These are phyloP conservation scores for Perizoma flavofasciatum DNA, from an alignment of 2,888 invertebrate species.

Conservation along the genomic window DNA sequence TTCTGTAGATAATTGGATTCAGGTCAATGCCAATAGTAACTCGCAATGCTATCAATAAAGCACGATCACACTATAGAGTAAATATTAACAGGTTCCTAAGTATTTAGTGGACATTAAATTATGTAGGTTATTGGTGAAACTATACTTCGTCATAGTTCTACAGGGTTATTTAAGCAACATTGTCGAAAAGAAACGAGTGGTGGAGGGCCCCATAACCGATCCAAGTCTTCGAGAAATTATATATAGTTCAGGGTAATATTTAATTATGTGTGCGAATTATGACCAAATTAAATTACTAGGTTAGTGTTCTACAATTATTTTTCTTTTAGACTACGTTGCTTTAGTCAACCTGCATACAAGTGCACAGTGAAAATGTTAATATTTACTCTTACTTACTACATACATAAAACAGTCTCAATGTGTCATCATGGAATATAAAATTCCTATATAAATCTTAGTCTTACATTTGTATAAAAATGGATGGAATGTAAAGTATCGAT, in stretches of 20 bases:
- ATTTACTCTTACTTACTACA: background rate
- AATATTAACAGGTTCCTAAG: background rate
- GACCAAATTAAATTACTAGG: too few relatives aligned
- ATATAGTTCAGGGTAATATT: too few relatives aligned
- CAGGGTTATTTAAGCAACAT: too few relatives aligned
- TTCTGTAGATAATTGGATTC: constrained; percentile 8
- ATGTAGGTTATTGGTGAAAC: too few relatives aligned
- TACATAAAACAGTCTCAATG: background rate
- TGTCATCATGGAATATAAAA: background rate
- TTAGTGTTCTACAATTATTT: too few relatives aligned
- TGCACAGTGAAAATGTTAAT: background rate
- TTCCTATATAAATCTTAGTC: background rate
- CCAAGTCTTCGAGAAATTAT: too few relatives aligned
- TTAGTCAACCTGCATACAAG: too few relatives aligned
- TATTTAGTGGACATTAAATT: background rate
- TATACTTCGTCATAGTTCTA: too few relatives aligned
- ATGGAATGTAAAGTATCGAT: background rate
- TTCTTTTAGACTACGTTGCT: too few relatives aligned
- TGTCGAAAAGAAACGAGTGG: too few relatives aligned
- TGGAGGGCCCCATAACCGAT: too few relatives aligned
- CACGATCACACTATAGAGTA: constrained; percentile 3
- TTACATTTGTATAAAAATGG: background rate
- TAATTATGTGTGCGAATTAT: too few relatives aligned
- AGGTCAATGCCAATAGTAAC: constrained; percentile 4
- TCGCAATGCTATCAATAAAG: constrained; percentile 11